These are phyloP conservation scores for Entomobrya proxima DNA, from an alignment of 2,888 invertebrate genomes.

Conservation along the genomic window DNA sequence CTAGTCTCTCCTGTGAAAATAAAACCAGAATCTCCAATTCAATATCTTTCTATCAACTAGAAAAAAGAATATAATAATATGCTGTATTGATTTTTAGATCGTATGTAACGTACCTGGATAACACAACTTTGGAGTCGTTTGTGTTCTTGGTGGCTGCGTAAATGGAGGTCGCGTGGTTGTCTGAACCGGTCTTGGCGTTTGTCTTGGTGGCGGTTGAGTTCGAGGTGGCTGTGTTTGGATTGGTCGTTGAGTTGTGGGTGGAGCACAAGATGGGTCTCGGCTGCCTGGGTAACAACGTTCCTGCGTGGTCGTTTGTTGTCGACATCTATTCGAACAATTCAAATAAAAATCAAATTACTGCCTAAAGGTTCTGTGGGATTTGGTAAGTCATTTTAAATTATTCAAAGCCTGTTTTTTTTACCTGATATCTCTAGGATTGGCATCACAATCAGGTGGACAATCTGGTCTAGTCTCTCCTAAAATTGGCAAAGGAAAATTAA, in stretches of 20 bases:
- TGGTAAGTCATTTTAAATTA: too few species aligned
- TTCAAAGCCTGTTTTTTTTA: constrained; percentile 63
- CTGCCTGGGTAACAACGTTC: constrained; percentile 38
- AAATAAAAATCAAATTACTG: too few species aligned
- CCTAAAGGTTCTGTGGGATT: too few species aligned
- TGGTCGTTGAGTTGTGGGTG: not conserved
- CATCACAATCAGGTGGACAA: constrained; percentile 74
- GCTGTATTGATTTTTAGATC: too few species aligned
- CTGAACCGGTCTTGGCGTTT: not conserved
- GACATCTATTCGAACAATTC: constrained; percentile 68
- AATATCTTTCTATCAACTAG: too few species aligned
- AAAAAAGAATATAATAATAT: too few species aligned
- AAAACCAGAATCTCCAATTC: too few species aligned
- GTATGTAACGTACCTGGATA: too few species aligned
- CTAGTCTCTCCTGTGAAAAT: constrained; percentile 47
- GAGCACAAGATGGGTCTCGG: constrained; percentile 21
- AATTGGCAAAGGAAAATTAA: too few species aligned
- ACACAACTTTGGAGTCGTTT: constrained; percentile 58
- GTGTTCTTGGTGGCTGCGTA: constrained; percentile 15
- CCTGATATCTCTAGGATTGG: constrained; percentile 76
- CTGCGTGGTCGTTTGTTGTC: constrained; percentile 54
- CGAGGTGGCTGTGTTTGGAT: too few species aligned
- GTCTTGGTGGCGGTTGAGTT: not conserved
- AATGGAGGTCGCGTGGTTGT: too few species aligned
- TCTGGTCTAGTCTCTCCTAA: constrained; percentile 71